Percentiles rank a stretch among this genome's conserved stretches.
phyloP scores from a whole-genome alignment of 2,113 vertebrate genomes.

The Pholis gunnellus region DNA sequence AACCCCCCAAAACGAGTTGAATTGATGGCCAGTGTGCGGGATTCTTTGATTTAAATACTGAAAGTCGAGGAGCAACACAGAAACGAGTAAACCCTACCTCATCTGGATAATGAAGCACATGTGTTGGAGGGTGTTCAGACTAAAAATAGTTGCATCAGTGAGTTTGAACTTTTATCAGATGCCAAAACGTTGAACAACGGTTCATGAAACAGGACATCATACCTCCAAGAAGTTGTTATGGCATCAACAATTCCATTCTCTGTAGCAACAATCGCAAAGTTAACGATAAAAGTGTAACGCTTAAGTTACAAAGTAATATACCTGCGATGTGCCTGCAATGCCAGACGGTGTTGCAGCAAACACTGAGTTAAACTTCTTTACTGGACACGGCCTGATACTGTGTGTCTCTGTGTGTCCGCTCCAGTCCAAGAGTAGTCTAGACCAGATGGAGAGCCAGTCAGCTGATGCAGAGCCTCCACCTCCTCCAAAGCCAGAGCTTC shows the following conservation, averaged over 20 bases:
- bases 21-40: background rate
- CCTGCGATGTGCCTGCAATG: background rate
- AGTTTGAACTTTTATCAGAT: background rate
- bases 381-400: background rate
- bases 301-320: background rate
- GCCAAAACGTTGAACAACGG: background rate
- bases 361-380: background rate
- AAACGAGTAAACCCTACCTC: background rate
- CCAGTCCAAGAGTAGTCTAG: conserved; percentile 95
- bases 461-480: conserved; percentile 94
- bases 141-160: conserved; percentile 3
- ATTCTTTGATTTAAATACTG: background rate
- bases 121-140: background rate
- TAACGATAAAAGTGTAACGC: background rate
- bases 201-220: background rate
- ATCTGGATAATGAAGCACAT: background rate
- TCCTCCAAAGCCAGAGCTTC: conserved; percentile 95
- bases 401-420: conserved; percentile 23
- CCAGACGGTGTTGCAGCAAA: background rate
- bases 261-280: background rate
- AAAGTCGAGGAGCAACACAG: background rate
- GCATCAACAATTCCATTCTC: background rate
- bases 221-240: background rate
- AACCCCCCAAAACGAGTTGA: background rate
- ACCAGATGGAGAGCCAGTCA: conserved; percentile 96